Percentiles rank a stretch among this genome's conserved stretches.
Evolutionary conservation across 2,888 invertebrate species (phyloP).

Genomic region (Sialis fuliginosa): DNA sequence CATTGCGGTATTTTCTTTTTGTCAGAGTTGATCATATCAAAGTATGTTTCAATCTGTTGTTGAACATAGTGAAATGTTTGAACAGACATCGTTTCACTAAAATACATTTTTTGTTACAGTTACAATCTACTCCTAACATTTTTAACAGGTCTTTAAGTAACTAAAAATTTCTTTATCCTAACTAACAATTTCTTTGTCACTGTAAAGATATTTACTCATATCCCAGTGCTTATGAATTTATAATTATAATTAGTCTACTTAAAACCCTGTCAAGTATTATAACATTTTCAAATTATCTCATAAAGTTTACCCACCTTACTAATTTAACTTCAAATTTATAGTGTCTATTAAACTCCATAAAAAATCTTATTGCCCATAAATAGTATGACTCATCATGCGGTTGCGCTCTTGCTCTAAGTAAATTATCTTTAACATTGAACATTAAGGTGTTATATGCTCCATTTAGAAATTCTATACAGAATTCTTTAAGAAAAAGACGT

Average conservation of each 20-base stretch:
- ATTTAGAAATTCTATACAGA: slow-evolving; percentile 82
- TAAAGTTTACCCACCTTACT: slow-evolving; percentile 51
- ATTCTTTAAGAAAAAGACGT: slow-evolving; percentile 78
- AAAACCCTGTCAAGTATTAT: neutral
- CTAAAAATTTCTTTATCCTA: too few species aligned
- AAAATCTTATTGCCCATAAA: slow-evolving; percentile 85
- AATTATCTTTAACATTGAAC: slow-evolving; percentile 64
- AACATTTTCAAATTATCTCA: neutral
- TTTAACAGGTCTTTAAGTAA: neutral
- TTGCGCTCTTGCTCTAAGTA: slow-evolving; percentile 48
- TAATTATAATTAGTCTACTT: neutral
- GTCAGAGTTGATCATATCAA: slow-evolving; percentile 68
- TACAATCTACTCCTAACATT: neutral
- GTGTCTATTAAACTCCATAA: slow-evolving; percentile 91
- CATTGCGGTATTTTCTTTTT: slow-evolving; percentile 70
- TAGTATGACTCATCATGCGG: slow-evolving; percentile 86
- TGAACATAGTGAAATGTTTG: slow-evolving; percentile 89
- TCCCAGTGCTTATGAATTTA: neutral
- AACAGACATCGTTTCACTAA: slow-evolving; percentile 82
- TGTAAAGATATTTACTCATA: neutral
- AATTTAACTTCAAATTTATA: slow-evolving; percentile 74
- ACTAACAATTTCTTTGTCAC: neutral
- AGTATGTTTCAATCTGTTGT: slow-evolving; percentile 72
- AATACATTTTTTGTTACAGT: slow-evolving; percentile 15
- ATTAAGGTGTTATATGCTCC: slow-evolving; percentile 88